A percentile compares a stretch with the other conserved stretches of the same genome.
These are phyloP conservation scores for Condylura cristata DNA, from an alignment of 2,113 vertebrate species.

Conservation along the genomic window DNA sequence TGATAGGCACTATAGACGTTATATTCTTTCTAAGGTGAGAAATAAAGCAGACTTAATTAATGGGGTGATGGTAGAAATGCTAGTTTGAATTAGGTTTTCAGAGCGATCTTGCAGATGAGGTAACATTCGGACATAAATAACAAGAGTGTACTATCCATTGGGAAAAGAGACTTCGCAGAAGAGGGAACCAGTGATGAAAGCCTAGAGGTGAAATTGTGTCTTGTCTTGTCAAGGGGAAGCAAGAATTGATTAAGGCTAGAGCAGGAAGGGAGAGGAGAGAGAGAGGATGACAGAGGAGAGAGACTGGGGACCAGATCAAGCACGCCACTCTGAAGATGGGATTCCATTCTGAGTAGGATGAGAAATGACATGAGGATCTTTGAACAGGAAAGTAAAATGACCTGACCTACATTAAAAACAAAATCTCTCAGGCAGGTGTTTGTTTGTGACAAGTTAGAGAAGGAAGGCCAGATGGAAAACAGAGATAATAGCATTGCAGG, in stretches of 20 bases:
- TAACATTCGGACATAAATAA: background rate
- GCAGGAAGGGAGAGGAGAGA: background rate
- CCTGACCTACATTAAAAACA: background rate
- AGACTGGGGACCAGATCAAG: background rate
- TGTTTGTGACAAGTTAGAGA: background rate
- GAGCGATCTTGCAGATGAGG: background rate
- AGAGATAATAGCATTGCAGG: too few species aligned
- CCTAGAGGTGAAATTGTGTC: too few species aligned
- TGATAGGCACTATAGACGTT: background rate
- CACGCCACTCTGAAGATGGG: background rate
- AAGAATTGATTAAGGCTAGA: background rate
- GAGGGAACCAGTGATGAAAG: background rate
- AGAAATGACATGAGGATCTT: background rate
- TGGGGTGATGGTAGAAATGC: background rate
- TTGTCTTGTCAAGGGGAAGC: background rate
- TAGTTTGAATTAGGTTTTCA: background rate
- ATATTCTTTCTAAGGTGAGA: background rate
- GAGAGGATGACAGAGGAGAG: too few species aligned
- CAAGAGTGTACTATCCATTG: fast-evolving
- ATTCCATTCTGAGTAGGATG: background rate
- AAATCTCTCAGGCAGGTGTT: background rate
- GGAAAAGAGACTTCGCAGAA: background rate
- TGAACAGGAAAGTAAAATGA: background rate
- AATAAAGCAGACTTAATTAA: background rate
- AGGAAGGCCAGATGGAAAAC: background rate